Evolutionary conservation across 2,797 vertebrate genomes (phyloP), one percentile per base, ranked within the genome.

Genomic region (Myripristis jacobus): DNA sequence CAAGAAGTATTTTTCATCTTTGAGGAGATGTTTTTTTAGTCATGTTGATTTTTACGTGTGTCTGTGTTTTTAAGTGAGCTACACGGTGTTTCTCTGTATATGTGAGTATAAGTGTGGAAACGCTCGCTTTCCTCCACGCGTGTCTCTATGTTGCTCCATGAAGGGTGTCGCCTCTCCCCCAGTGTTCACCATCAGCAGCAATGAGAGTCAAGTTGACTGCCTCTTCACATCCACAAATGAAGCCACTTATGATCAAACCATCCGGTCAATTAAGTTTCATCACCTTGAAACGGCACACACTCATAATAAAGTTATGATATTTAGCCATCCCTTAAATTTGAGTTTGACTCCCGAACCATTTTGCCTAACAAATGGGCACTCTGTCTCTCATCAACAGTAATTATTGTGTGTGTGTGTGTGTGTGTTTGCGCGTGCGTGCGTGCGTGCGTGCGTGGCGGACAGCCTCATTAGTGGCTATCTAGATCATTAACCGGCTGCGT

Each of bases 391-490:
- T 81, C 67, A 73, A 47, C 54, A 6, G 61, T 84, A 76, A 88
- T 90, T 83, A 82, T 69, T 43, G 52, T 34, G 67, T 15, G 16
- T 27, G 3, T 31, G 59, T 41, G 54, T 44, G 58, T 48, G 27
- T 12, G 9, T 25, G 21, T 29, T 21, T 44, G 6, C 53, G 9
- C 22, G n/a, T 41, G 24, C 66, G 69, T 64, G 59, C 48, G 44
- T 52, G 58, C 56, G 60, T 61, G 67, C 31, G 67, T 43, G 64
- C 16, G 11, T 52, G 73, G 61, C 76, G 74, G 68, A 76, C 77
- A 73, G 73, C 72, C 80, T 87, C 85, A 87, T 90, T 90, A 90
- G 85, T 54, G 65, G 58, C 80, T 72, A 80, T 83, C 71, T 77
- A 60, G 66, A 75, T 84, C 84, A 86, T 90, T 88, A 89, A 67